A percentile compares a stretch with the other conserved stretches of the same genome.
Evolutionary conservation across 2,888 invertebrate species (phyloP).

Genomic region (Euplexia lucipara): DNA sequence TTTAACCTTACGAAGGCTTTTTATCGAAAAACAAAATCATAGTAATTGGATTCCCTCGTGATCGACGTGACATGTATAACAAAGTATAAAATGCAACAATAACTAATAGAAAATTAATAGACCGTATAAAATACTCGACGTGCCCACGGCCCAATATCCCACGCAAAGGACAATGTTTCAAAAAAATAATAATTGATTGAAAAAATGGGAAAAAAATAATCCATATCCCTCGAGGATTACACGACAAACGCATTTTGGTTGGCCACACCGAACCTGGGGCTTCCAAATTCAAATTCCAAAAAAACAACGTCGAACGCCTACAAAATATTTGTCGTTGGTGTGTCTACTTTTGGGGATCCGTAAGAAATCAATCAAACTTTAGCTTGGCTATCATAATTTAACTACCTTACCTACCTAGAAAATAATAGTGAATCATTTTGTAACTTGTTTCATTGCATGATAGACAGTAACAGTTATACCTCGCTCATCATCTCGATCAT

Average conservation of each 20-base stretch:
- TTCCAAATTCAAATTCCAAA: conserved; percentile 82
- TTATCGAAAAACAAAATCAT: background rate
- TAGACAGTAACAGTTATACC: too few species aligned
- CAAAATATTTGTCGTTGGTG: conserved; percentile 71
- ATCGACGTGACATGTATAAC: conserved; percentile 47
- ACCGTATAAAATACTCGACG: conserved; percentile 75
- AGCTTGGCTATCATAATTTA: background rate
- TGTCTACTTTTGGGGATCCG: conserved; percentile 65
- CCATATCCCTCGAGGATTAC: conserved; percentile 89
- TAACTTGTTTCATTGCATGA: too few species aligned
- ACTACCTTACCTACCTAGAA: too few species aligned
- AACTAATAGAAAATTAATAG: conserved; percentile 84
- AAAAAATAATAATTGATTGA: conserved; percentile 83
- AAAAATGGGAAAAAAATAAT: conserved; percentile 81
- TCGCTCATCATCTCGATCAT: too few species aligned
- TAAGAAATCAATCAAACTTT: conserved; percentile 1
- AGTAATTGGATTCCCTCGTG: conserved; percentile 37
- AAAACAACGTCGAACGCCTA: conserved; percentile 68
- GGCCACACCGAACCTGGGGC: conserved; percentile 86
- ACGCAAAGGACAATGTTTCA: conserved; percentile 79
- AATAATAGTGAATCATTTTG: too few species aligned
- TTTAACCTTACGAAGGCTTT: background rate
- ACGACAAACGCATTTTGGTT: conserved; percentile 89
- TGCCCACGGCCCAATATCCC: conserved; percentile 79
- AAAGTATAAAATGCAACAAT: conserved; percentile 71